Conservation (phyloP, 2,113 vertebrate genomes). For the Ploceus nigricollis region DNA sequence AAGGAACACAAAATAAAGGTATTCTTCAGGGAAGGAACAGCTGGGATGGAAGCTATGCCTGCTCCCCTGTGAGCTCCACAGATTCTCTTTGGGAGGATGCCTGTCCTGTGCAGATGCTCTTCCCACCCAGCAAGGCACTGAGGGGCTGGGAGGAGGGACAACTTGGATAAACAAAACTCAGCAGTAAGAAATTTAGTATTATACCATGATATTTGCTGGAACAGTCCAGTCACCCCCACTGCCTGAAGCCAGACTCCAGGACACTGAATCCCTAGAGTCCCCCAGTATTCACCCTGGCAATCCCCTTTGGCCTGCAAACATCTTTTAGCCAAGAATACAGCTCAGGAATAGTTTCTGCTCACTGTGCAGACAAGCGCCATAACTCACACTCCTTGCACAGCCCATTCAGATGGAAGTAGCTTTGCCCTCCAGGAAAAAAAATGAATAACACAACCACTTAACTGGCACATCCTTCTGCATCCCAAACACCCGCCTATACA, state of each 20-base stretch:
- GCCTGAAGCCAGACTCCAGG: not conserved
- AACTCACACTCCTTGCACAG: not conserved
- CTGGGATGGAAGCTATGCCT: not conserved
- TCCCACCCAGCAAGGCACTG: not conserved
- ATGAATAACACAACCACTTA: not conserved
- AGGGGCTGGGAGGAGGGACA: not conserved
- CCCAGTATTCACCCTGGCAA: accelerated
- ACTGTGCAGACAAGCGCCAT: not conserved
- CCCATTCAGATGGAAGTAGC: not conserved
- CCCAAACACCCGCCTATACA: not conserved
- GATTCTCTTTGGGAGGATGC: not conserved
- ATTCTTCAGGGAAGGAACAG: not conserved
- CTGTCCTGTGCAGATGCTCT: accelerated
- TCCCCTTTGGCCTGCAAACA: not conserved
- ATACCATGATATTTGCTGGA: not conserved
- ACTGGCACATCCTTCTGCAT: not conserved
- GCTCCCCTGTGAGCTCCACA: not conserved
- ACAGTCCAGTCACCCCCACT: not conserved
- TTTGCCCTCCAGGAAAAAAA: not conserved
- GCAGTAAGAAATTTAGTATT: not conserved
- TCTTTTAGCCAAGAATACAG: not conserved
- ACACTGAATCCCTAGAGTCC: not conserved
- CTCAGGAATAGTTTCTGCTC: not conserved
- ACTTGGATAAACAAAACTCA: not conserved
- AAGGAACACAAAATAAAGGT: not conserved